Evolutionary conservation across 2,797 vertebrate species (phyloP).

Genomic region (Amphiprion clarkii): DNA sequence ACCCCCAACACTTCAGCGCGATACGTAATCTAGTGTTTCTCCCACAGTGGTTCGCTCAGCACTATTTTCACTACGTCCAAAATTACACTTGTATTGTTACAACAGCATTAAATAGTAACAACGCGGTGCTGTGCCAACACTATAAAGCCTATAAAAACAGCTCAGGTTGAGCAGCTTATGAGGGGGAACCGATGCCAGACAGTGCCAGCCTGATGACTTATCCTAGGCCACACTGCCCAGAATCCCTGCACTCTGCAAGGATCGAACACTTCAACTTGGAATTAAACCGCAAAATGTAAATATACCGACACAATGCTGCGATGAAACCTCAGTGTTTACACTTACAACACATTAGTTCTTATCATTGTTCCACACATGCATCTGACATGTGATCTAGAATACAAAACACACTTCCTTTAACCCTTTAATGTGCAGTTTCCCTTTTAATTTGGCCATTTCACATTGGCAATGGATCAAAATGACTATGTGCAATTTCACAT

Average conservation of each 20-base stretch:
- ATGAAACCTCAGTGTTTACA: background rate
- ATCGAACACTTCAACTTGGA: constrained; percentile 5
- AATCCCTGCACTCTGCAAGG: background rate
- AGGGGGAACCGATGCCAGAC: constrained; percentile 4
- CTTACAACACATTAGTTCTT: background rate
- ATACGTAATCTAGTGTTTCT: constrained; percentile 39
- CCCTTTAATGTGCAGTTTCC: background rate
- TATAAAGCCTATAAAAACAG: constrained; percentile 20
- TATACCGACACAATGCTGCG: background rate
- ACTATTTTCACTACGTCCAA: constrained; percentile 1
- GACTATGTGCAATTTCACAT: background rate
- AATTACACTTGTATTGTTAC: constrained; percentile 29
- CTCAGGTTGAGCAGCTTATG: constrained; percentile 19
- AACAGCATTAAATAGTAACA: constrained; percentile 27
- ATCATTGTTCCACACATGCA: background rate
- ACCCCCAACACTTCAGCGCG: constrained; percentile 19
- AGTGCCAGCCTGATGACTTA: constrained; percentile 16
- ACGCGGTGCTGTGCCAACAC: background rate
- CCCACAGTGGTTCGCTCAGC: background rate
- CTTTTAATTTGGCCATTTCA: background rate
- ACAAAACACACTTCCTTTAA: constrained; percentile 16
- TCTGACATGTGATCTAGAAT: background rate
- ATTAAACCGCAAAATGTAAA: constrained; percentile 3
- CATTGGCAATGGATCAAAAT: background rate
- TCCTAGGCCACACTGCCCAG: background rate